phyloP scores from a whole-genome alignment of 53 echinoderm and acorn worm species.

The Crossaster papposus region DNA sequence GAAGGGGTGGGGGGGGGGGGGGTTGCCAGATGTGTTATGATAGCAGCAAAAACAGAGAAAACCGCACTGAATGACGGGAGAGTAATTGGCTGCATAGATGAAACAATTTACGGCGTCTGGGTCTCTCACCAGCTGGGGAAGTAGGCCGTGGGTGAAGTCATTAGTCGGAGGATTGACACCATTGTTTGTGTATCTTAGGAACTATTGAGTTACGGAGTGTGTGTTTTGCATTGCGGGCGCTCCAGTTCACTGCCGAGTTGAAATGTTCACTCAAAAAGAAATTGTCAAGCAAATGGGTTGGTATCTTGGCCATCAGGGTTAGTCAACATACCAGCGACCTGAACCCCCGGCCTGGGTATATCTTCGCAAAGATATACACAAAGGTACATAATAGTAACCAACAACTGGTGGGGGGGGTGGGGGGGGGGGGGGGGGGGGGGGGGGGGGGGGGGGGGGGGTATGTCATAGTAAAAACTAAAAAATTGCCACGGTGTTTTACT shows the following conservation, averaged over 20 bases:
- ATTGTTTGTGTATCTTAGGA: slow-evolving; percentile 22
- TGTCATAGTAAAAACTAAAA: no score
- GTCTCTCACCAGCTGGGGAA: not conserved
- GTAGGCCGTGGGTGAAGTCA: slow-evolving; percentile 2
- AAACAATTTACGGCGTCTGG: slow-evolving; percentile 7
- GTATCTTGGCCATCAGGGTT: no score
- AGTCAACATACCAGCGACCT: no score
- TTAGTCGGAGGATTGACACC: slow-evolving; percentile 39
- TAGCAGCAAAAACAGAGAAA: slow-evolving; percentile 50
- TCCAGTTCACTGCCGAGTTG: not conserved
- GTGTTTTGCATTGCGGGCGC: not conserved
- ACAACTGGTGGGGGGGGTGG: no score
- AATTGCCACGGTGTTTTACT: no score
- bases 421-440: no score
- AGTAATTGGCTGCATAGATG: slow-evolving; percentile 28
- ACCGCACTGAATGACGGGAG: slow-evolving; percentile 32
- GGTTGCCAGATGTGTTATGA: slow-evolving; percentile 42
- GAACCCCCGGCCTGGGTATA: no score
- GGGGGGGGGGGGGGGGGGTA: no score
- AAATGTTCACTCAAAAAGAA: not conserved
- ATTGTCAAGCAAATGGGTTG: not conserved
- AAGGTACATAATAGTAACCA: no score
- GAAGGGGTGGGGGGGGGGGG: no score
- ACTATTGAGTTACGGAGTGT: not conserved
- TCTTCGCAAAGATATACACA: no score